A percentile compares a stretch with the other conserved stretches of the same genome.
phyloP scores from a whole-genome alignment of 2,888 invertebrate genomes.

The Mayetiola destructor region DNA sequence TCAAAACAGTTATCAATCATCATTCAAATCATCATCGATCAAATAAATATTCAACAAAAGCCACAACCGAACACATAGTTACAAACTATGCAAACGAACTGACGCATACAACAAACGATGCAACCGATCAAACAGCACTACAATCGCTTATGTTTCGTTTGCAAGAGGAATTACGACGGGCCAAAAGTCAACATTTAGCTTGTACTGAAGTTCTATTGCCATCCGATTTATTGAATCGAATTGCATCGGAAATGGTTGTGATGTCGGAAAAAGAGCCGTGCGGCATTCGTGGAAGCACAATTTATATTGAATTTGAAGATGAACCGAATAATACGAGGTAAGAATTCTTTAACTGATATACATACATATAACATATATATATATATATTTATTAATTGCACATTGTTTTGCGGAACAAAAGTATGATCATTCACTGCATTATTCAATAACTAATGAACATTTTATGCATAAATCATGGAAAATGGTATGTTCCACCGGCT shows the following conservation, averaged over 20 bases:
- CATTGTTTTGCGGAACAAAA: too few species aligned
- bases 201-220: conserved; percentile 77
- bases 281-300: conserved; percentile 73
- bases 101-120: neutral
- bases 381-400: too few species aligned
- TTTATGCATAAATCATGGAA: too few species aligned
- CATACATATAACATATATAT: too few species aligned
- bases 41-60: neutral
- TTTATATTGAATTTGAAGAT: conserved; percentile 69
- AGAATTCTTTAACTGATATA: too few species aligned
- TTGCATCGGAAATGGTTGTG: conserved; percentile 62
- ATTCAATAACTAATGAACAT: too few species aligned
- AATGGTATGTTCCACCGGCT: too few species aligned
- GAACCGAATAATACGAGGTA: conserved; percentile 43
- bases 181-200: conserved; percentile 63
- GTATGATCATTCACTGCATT: too few species aligned
- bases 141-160: conserved; percentile 56
- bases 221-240: conserved; percentile 61
- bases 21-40: neutral
- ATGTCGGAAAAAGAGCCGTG: conserved; percentile 83
- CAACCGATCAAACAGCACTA: conserved; percentile 25
- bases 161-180: conserved; percentile 63
- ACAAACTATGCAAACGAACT: neutral
- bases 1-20: neutral
- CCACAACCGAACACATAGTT: neutral